Conservation (phyloP, 1,140 invertebrate species). For the Drosophila sproati region DNA sequence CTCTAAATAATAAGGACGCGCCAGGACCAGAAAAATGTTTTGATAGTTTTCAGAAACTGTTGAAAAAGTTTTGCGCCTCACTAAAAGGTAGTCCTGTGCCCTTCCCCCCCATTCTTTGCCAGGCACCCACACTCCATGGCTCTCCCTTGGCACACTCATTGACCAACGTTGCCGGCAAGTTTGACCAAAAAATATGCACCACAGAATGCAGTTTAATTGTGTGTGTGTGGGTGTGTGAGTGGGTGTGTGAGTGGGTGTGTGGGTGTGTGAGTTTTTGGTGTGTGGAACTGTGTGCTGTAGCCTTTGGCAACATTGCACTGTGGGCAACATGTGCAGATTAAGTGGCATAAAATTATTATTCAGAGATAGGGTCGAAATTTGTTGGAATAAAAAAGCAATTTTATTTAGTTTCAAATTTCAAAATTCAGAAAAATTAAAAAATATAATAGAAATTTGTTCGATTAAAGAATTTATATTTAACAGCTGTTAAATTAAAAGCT, state of each 20-base stretch:
- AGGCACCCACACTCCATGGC: background rate
- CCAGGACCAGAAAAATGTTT: constrained; percentile 20
- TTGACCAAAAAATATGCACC: constrained; percentile 30
- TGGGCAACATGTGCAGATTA: background rate
- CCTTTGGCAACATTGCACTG: constrained; percentile 12
- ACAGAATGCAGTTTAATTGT: constrained; percentile 49
- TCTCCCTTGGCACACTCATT: background rate
- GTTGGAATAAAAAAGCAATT: too few relatives aligned
- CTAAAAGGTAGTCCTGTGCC: constrained; percentile 11
- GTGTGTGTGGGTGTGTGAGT: background rate
- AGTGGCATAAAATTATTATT: background rate
- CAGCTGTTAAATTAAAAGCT: too few relatives aligned
- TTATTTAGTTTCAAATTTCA: too few relatives aligned
- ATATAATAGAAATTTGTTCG: too few relatives aligned
- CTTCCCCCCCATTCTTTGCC: background rate
- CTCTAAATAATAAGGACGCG: background rate
- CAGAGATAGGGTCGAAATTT: too few relatives aligned
- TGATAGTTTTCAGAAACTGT: constrained; percentile 27
- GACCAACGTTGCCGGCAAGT: constrained; percentile 2
- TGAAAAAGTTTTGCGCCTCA: constrained; percentile 25
- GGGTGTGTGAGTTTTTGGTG: background rate
- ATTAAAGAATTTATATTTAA: too few relatives aligned
- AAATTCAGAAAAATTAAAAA: too few relatives aligned
- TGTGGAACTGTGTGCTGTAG: constrained; percentile 14
- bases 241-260: background rate